A percentile compares a stretch with the other conserved stretches of the same genome.
Evolutionary conservation across 2,888 invertebrate species (phyloP).

Genomic region (Drosophila infuscata): DNA sequence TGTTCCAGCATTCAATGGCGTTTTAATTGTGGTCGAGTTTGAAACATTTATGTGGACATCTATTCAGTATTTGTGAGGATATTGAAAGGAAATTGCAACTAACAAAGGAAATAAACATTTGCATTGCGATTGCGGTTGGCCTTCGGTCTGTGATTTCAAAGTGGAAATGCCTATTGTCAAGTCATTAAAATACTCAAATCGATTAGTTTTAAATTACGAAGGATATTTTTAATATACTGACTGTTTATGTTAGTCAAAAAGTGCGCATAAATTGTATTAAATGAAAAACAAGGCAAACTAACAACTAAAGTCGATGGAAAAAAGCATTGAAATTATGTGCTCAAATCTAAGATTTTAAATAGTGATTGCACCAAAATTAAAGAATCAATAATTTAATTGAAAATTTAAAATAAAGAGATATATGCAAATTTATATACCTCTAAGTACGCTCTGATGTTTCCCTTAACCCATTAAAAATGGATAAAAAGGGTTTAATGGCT

Average conservation of each 20-base stretch:
- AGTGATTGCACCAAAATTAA: accelerated
- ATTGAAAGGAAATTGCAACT: conserved; percentile 25
- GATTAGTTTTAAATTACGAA: background rate
- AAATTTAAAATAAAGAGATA: background rate
- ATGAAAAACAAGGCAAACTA: no score
- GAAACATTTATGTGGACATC: conserved; percentile 21
- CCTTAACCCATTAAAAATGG: no score
- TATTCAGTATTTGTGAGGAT: conserved; percentile 15
- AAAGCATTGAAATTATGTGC: background rate
- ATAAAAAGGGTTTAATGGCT: no score
- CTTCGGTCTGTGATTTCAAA: background rate
- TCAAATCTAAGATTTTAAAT: no score
- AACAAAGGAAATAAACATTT: conserved; percentile 13
- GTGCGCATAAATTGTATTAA: no score
- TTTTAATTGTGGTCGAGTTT: conserved; percentile 66
- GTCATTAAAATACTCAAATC: conserved; percentile 6
- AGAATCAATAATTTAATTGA: background rate
- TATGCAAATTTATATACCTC: background rate
- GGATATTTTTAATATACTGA: background rate
- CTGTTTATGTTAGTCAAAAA: background rate
- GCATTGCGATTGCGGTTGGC: background rate
- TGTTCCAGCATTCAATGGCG: conserved; percentile 59
- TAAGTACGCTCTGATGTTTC: background rate
- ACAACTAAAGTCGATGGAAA: background rate
- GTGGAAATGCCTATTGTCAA: conserved; percentile 28